These are phyloP conservation scores for Portevinia maculata DNA, from an alignment of 2,888 invertebrate genomes.

Conservation along the genomic window DNA sequence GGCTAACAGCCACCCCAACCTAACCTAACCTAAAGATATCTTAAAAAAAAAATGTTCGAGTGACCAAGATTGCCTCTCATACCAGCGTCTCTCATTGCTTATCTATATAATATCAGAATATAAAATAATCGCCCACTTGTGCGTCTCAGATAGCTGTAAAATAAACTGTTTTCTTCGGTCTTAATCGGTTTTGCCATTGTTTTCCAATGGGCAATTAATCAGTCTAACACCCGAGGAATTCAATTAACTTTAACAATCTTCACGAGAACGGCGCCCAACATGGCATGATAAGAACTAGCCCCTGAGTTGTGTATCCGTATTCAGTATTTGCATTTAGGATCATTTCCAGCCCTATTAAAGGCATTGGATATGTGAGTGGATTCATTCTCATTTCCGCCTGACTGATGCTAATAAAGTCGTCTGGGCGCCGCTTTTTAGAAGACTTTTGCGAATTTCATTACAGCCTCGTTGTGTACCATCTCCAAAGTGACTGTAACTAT, in stretches of 20 bases:
- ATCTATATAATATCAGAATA: not conserved
- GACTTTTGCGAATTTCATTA: constrained; percentile 56
- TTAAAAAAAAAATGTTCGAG: constrained; percentile 44
- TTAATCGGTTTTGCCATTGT: constrained; percentile 55
- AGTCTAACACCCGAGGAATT: constrained; percentile 67
- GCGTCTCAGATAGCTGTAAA: constrained; percentile 19
- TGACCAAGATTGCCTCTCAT: constrained; percentile 33
- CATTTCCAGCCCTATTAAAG: constrained; percentile 50
- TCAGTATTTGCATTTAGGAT: constrained; percentile 28
- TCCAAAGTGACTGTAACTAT: not conserved
- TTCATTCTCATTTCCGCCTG: constrained; percentile 46
- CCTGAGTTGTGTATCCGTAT: not conserved
- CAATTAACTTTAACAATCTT: constrained; percentile 61
- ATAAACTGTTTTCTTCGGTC: constrained; percentile 43
- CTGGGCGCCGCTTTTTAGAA: constrained; percentile 61
- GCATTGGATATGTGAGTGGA: constrained; percentile 26
- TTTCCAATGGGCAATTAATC: constrained; percentile 58
- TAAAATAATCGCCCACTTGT: constrained; percentile 10
- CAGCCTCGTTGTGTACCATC: constrained; percentile 13
- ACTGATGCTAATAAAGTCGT: constrained; percentile 69
- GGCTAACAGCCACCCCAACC: no score
- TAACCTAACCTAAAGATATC: no score
- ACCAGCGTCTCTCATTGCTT: constrained; percentile 11
- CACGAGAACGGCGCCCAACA: constrained; percentile 63
- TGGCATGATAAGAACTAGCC: constrained; percentile 41